Evolutionary conservation across 2,797 vertebrate genomes (phyloP).

Genomic region (Scolopax bukidnonensis): DNA sequence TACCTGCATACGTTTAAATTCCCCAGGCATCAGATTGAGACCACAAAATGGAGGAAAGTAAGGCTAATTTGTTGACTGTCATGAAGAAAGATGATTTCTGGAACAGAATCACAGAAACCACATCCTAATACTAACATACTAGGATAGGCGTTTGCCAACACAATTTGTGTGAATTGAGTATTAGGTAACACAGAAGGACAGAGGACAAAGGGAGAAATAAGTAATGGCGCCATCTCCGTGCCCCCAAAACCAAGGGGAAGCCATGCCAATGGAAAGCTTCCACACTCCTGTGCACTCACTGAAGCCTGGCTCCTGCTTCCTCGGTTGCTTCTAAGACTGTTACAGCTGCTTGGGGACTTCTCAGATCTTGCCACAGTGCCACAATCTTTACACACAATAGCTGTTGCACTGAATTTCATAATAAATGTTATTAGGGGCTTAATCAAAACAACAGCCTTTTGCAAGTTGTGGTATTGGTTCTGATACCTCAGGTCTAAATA

Average conservation of each 20-base stretch:
- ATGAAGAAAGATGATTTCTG: slow-evolving; percentile 64
- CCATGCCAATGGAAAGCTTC: slow-evolving; percentile 45
- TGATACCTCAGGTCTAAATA: not conserved
- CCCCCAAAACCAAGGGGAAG: slow-evolving; percentile 38
- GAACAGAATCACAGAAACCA: slow-evolving; percentile 60
- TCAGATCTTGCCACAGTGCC: not conserved
- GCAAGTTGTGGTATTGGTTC: not conserved
- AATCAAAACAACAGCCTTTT: not conserved
- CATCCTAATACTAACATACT: slow-evolving; percentile 59
- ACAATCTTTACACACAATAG: not conserved
- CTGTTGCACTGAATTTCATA: not conserved
- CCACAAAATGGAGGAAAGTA: slow-evolving; percentile 48
- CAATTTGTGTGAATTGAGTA: slow-evolving; percentile 50
- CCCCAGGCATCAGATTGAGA: slow-evolving; percentile 7
- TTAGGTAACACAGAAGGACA: slow-evolving; percentile 65
- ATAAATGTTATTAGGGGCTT: not conserved
- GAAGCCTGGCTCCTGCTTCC: not conserved
- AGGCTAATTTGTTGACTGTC: slow-evolving; percentile 57
- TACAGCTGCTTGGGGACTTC: not conserved
- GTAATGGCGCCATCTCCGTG: slow-evolving; percentile 1
- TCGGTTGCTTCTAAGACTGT: not conserved
- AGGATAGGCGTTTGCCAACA: slow-evolving; percentile 34
- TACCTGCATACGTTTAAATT: slow-evolving; percentile 12
- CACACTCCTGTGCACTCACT: slow-evolving; percentile 34
- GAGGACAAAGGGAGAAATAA: slow-evolving; percentile 51